Percentiles rank a stretch among this genome's conserved stretches.
phyloP scores from a whole-genome alignment of 2,888 invertebrate species.

The Archaeoteleia sp. region DNA sequence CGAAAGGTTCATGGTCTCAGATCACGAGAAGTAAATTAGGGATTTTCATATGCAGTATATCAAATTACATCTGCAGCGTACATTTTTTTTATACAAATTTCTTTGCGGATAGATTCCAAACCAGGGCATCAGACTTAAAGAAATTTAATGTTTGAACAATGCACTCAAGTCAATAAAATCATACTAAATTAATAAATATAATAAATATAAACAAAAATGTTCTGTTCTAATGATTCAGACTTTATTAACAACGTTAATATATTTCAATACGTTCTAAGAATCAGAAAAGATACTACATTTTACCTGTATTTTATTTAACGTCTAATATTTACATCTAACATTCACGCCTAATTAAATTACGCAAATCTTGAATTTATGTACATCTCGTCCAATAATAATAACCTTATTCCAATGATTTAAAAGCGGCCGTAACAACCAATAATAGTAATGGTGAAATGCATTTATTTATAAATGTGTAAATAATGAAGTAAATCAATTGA shows the following conservation, averaged over 20 bases:
- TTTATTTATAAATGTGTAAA: constrained; percentile 10
- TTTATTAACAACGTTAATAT: too few species aligned
- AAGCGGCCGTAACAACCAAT: background rate
- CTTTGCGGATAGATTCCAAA: too few species aligned
- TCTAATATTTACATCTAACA: background rate
- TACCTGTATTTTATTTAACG: too few species aligned
- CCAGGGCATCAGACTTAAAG: too few species aligned
- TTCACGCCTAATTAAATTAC: background rate
- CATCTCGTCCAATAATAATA: too few species aligned
- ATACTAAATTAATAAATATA: too few species aligned
- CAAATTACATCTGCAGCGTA: constrained; percentile 22
- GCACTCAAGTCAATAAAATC: too few species aligned
- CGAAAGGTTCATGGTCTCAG: constrained; percentile 40
- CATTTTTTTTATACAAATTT: too few species aligned
- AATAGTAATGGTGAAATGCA: background rate
- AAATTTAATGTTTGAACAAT: background rate
- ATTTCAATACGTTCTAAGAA: too few species aligned
- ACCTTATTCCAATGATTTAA: background rate
- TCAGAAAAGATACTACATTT: background rate
- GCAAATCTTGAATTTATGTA: too few species aligned
- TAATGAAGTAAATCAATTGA: constrained; percentile 24
- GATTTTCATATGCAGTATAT: constrained; percentile 41
- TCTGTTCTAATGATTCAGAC: too few species aligned
- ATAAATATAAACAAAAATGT: too few species aligned
- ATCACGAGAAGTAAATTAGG: constrained; percentile 51